Conservation (phyloP, 2,888 invertebrate genomes). For the Andricus quercusramuli region DNA sequence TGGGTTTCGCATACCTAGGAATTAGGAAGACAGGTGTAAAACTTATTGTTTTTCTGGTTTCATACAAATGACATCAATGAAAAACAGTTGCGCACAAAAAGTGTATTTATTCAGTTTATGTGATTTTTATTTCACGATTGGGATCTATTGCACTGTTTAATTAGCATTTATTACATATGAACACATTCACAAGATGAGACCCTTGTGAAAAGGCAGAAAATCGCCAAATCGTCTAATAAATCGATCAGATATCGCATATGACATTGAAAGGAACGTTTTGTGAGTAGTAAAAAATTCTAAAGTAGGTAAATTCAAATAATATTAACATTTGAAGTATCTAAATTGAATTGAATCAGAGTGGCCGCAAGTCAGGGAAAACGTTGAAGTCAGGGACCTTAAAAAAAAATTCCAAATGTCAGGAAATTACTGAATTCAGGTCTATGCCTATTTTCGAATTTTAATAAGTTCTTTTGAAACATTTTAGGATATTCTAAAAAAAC, state of each 20-base stretch:
- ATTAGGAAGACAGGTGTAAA: not conserved
- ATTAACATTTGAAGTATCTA: not conserved
- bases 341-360: not conserved
- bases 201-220: constrained; percentile 27
- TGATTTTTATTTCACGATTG: constrained; percentile 16
- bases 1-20: not conserved
- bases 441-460: no score
- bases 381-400: no score
- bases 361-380: no score
- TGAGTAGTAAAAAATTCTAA: not conserved
- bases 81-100: constrained; percentile 14
- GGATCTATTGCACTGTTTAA: constrained; percentile 33
- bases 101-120: constrained; percentile 33
- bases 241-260: not conserved
- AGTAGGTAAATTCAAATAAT: not conserved
- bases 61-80: not conserved
- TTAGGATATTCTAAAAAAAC: no score
- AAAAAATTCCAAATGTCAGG: no score
- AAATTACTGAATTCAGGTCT: no score
- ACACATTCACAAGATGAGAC: constrained; percentile 35
- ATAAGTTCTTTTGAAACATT: no score
- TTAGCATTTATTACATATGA: constrained; percentile 40
- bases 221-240: not conserved
- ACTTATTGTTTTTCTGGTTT: not conserved
- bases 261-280: not conserved